Evolutionary conservation across 2,888 invertebrate species (phyloP), one percentile per base, ranked within the genome.

Genomic region (Beris chalybata): DNA sequence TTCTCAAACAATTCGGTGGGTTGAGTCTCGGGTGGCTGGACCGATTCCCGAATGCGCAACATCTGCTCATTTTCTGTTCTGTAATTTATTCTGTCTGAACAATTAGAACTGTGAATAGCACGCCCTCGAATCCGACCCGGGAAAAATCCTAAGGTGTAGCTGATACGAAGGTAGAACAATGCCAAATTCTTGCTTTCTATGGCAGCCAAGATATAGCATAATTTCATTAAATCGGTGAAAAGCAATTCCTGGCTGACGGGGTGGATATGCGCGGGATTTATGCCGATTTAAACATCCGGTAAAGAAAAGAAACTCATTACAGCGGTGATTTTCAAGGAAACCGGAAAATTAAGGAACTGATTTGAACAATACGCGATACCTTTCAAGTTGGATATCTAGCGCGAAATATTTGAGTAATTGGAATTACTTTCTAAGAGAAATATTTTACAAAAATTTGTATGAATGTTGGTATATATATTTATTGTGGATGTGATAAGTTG

Each of bases 11-110:
- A 38, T 38, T 38, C 38, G 38, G 38, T 5, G 38, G 9, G 38
- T 22, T 22, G 38, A 38, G 9, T 22, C 22, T 22, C 11, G n/a
- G 52, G 22, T 22, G 22, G 22, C 22, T 22, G 22, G 22, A 22
- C 22, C 3, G n/a, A 56, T 57, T 57, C 55, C 64, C 38, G 15
- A 47, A 54, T 53, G 64, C 64, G 59, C 59, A 71, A 68, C 69
- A 71, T 71, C 68, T 71, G 70, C 55, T 67, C 68, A 69, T 66
- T 68, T 70, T 64, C 61, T 59, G 63, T 65, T 58, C 31, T 66
- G 67, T 71, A 70, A 71, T 71, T 71, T 71, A 71, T 71, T 71
- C 70, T 67, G 71, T 71, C 70, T 71, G 71, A 70, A 61, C 71
- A 71, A 71, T 71, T 71, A 71, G 54, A 64, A 31, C 55, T 45